Evolutionary conservation across 2,113 vertebrate genomes (phyloP).

Genomic region (Haemorhous mexicanus): DNA sequence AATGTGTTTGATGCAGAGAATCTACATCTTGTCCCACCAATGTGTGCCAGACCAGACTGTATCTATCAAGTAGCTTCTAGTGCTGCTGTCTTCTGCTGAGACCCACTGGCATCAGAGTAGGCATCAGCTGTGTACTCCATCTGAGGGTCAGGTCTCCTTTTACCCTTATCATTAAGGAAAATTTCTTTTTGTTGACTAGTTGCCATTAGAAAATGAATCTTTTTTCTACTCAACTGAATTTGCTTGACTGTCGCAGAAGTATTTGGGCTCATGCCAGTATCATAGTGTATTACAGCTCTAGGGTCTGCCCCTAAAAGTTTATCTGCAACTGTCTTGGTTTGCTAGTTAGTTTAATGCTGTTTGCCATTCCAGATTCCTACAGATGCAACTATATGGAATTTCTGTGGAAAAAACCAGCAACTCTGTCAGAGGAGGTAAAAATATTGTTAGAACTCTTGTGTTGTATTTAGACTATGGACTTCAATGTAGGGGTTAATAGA

Average conservation of each 20-base stretch:
- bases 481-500: conserved; percentile 53
- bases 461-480: neutral
- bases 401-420: neutral
- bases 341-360: neutral
- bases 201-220: neutral
- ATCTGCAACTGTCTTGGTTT: neutral
- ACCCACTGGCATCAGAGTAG: neutral
- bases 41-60: neutral
- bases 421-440: neutral
- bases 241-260: neutral
- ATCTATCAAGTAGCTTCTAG: neutral
- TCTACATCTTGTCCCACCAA: neutral
- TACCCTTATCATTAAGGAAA: neutral
- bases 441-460: neutral
- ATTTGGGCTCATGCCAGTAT: neutral
- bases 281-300: neutral
- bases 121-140: neutral
- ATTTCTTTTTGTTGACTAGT: neutral
- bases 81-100: neutral
- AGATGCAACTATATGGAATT: neutral
- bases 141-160: neutral
- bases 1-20: neutral
- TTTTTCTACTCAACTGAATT: neutral
- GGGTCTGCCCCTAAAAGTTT: neutral
- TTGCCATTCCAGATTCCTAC: neutral